Percentiles rank a stretch among this genome's conserved stretches.
These are phyloP conservation scores for Octodonta nipae DNA, from an alignment of 2,888 invertebrate species.

Conservation along the genomic window DNA sequence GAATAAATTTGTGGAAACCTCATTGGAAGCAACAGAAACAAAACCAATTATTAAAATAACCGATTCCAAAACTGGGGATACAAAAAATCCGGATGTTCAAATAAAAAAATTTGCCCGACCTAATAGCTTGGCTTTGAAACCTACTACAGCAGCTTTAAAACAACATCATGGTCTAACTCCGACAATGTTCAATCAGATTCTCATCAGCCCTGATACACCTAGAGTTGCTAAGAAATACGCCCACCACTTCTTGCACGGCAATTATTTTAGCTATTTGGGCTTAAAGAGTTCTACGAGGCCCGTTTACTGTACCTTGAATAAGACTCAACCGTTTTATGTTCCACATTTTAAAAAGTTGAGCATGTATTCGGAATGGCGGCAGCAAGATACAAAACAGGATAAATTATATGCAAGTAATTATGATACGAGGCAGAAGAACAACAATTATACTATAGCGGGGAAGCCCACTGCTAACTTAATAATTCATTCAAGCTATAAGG, in stretches of 20 bases:
- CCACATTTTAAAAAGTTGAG: conserved; percentile 79
- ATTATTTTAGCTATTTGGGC: conserved; percentile 82
- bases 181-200: conserved; percentile 65
- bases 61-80: conserved; percentile 4
- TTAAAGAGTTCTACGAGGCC: conserved; percentile 81
- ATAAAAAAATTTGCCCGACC: conserved; percentile 64
- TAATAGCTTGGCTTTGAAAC: conserved; percentile 69
- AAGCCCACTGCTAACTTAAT: conserved; percentile 34
- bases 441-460: conserved; percentile 46
- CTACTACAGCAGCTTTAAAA: conserved; percentile 69
- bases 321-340: conserved; percentile 89
- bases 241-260: conserved; percentile 78
- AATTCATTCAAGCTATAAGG: conserved; percentile 36
- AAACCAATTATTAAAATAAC: not conserved
- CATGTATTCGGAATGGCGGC: conserved; percentile 89
- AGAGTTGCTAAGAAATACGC: conserved; percentile 79
- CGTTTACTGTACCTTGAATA: conserved; percentile 85
- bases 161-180: conserved; percentile 71
- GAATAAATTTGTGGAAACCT: conserved; percentile 3
- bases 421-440: conserved; percentile 63
- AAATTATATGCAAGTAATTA: conserved; percentile 40
- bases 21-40: conserved; percentile 3
- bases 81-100: conserved; percentile 12
- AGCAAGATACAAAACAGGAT: conserved; percentile 34
- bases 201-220: conserved; percentile 85